These are phyloP conservation scores for Volucella inanis DNA, from an alignment of 2,888 invertebrate species.

Conservation along the genomic window DNA sequence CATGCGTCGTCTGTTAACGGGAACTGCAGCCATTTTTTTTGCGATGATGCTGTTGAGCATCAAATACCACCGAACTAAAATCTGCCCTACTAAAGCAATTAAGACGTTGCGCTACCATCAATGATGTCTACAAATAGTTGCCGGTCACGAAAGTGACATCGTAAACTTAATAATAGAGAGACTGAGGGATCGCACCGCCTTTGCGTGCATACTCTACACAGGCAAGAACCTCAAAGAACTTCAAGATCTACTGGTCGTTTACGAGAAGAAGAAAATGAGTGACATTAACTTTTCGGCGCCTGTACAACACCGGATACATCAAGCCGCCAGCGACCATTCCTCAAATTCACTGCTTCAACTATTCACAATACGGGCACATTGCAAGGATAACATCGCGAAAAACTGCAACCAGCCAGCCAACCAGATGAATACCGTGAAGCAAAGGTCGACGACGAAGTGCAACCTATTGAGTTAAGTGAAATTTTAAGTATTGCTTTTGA, in stretches of 20 bases:
- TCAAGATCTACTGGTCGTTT: too few species aligned
- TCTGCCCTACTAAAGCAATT: conserved; percentile 18
- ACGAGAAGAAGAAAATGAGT: too few species aligned
- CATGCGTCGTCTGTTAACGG: conserved; percentile 16
- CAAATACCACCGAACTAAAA: conserved; percentile 1
- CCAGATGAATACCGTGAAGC: background rate
- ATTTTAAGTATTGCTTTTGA: conserved; percentile 2
- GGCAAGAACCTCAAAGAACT: background rate
- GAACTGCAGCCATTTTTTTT: conserved; percentile 25
- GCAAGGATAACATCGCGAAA: conserved; percentile 1
- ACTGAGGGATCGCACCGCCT: conserved; percentile 12
- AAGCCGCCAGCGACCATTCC: background rate
- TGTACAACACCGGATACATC: too few species aligned
- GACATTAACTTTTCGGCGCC: too few species aligned
- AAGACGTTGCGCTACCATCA: background rate
- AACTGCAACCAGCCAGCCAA: background rate
- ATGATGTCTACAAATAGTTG: conserved; percentile 4
- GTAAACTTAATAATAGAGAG: conserved; percentile 12
- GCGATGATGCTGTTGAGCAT: too few species aligned
- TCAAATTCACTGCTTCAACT: background rate
- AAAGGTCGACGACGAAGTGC: background rate
- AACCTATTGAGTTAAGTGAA: background rate
- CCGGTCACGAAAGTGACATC: conserved; percentile 1
- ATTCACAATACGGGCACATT: conserved; percentile 4
- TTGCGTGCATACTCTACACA: conserved; percentile 14